Evolutionary conservation across 2,888 invertebrate genomes (phyloP), one percentile per base, ranked within the genome.

Genomic region (Antitype chi): DNA sequence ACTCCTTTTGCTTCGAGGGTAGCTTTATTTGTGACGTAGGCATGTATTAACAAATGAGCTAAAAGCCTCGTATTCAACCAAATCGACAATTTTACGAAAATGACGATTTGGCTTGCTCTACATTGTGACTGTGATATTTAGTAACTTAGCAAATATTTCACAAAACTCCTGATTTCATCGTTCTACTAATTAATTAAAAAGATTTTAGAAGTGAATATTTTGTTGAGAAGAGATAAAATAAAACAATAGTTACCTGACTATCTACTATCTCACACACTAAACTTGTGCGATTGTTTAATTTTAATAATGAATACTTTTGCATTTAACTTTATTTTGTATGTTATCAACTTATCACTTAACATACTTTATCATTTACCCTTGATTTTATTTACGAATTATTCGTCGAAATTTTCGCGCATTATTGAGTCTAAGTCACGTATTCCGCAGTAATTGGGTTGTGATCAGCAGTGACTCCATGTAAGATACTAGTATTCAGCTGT

Each of bases 241-340:
- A 71, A 76, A 85, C 85, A 85, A 82, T 84, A 79, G 62, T 6
- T 47, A 47, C 43, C 20, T 25, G 49, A 47, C 38, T 72, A 88
- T 86, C 86, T 74, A 59, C n/a, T 67, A 86, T 86, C 88, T 84
- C 81, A 69, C 73, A 67, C 60, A 83, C 57, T n/a, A n/a, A n/a
- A n/a, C n/a, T 85, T 76, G 38, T 57, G 70, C 49, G 23, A 78
- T 76, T 87, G 74, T 79, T 68, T 28, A n/a, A 81, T 85, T 81
- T 59, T 73, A 62, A 74, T 82, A 70, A 77, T 71, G 25, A 47
- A n/a, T 7, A 9, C 15, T 78, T 57, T 68, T 68, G 78, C 47
- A 81, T 70, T 62, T 38, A 59, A 57, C 13, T 57, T 49, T 1
- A 38, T 62, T 70, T 70, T 57, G 7, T 32, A 47, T 64, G 20